Base-by-base conservation (phyloP, 2,113 vertebrate genomes). In the Hippocampus zosterae region DNA sequence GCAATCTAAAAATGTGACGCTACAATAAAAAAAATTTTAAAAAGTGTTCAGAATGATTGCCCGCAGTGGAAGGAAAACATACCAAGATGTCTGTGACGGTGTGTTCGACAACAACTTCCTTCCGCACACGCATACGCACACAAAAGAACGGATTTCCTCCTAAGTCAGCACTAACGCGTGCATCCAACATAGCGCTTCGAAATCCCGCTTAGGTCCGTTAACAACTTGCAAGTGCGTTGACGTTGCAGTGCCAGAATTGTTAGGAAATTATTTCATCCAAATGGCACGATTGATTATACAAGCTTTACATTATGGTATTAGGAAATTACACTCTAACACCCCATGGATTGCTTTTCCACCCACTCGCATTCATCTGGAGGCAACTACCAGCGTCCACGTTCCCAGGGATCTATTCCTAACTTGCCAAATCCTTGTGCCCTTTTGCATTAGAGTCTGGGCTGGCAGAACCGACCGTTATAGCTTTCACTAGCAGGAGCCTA, bases 1-100 rank as follows among this genome's bases (percentile, higher is more conserved):
- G 70, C 69, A 84, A 88, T 86, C 88, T 90, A 89, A 88, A 88
- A 89, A 88, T 87, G 80, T 59, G 57, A 64, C 46, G 69, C 79
- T 86, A 85, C 84, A 81, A 88, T 85, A 71, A 79, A 82, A 74
- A 79, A 81, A n/a, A n/a, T n/a, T n/a, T n/a, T n/a, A n/a, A 79
- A 75, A 81, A 80, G 69, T 74, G 83, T 79, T 84, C 74, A 60
- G 61, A 73, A 13, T 21, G 72, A 87, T 87, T 82, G 81, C 4
- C 3, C 61, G 72, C 73, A 55, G 57, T 27, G 40, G 42, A 72
- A 85, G 62, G 53, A 73, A 87, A 78, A 85, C 76, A 67, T 69
- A 81, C 66, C 60, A 61, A 71, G 85, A 81, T 71, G 42, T 77
- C 72, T 71, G 73, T 69, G 71, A 79, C 56, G 21, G 59, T 25